Base-by-base conservation (phyloP, 2,888 invertebrate species). In the Pomacea canaliculata region DNA sequence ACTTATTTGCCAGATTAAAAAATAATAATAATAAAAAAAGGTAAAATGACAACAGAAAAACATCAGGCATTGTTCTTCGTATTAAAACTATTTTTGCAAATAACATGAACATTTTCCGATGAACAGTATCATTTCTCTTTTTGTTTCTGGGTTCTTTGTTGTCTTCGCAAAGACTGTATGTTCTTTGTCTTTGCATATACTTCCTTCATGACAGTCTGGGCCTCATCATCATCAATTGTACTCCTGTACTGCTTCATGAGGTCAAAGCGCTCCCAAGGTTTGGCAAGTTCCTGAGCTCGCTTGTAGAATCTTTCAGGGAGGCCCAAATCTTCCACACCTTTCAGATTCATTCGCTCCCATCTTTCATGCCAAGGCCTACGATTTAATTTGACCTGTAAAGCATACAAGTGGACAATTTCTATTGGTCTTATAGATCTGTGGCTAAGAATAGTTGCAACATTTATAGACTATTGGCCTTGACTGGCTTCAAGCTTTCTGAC, bases 171-270 rank as follows among this genome's bases (percentile, higher is more conserved):
- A 56, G 51, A 10, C 51, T 56, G 51, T 0, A 63, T 65, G 63
- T 8, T 70, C n/a, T 48, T 62, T n/a, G 69, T 78, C 62, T 74
- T 63, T 37, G 69, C 18, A 37, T 79, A 78, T n/a, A 98, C 94
- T 91, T 98, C 97, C 1, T 94, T 92, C 93, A 94, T 97, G 85
- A 98, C 96, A 87, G 95, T 94, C 56, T 92, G 93, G 89, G 81
- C 97, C 96, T 98, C 97, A 90, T 97, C 97, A 84, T 95, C 95
- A 16, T 97, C 95, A 85, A 97, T 95, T 1, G 94, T 90, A 19
- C 92, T 94, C 93, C 97, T 95, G 90, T 98, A 98, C 78, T 94
- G 93, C 90, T 95, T 95, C 97, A 99, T 97, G 73, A 99, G 92
- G 91, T 99, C 98, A 91, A 94, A 96, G 92, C 96, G 95, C 74